Conservation (phyloP, 2,797 vertebrate genomes). For the Gambusia yucatana region DNA sequence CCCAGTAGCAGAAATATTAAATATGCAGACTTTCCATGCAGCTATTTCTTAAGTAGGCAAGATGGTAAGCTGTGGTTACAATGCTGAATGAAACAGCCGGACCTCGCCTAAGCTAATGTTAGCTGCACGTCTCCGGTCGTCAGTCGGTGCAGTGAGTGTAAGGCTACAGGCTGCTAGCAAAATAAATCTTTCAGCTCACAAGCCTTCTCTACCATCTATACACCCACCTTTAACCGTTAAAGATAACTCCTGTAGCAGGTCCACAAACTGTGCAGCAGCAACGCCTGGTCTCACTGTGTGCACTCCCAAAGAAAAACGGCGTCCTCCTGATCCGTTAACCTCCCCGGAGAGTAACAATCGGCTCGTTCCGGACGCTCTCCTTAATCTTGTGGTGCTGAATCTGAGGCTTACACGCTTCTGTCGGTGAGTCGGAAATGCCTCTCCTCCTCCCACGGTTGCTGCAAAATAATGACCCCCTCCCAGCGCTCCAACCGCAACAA, state of each 20-base stretch:
- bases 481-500: slow-evolving; percentile 64
- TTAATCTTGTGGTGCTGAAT: slow-evolving; percentile 79
- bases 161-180: slow-evolving; percentile 67
- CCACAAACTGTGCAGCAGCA: slow-evolving; percentile 61
- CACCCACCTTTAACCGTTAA: slow-evolving; percentile 70
- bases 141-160: slow-evolving; percentile 57
- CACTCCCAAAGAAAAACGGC: slow-evolving; percentile 53
- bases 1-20: background rate
- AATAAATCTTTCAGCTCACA: slow-evolving; percentile 29
- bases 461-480: slow-evolving; percentile 83
- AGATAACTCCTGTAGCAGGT: slow-evolving; percentile 70
- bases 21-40: background rate
- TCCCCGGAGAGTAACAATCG: slow-evolving; percentile 52
- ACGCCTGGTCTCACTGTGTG: slow-evolving; percentile 54
- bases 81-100: slow-evolving; percentile 60
- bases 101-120: slow-evolving; percentile 79
- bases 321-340: slow-evolving; percentile 47
- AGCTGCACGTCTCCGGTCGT: slow-evolving; percentile 51
- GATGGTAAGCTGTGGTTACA: slow-evolving; percentile 25
- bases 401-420: slow-evolving; percentile 74
- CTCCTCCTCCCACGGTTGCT: slow-evolving; percentile 72
- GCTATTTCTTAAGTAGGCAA: slow-evolving; percentile 8
- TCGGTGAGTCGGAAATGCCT: slow-evolving; percentile 77
- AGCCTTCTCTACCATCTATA: slow-evolving; percentile 28
- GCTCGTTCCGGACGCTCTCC: slow-evolving; percentile 77